Evolutionary conservation across 1,140 invertebrate species (phyloP), one percentile per base, ranked within the genome.

Genomic region (Drosophila ananassae): DNA sequence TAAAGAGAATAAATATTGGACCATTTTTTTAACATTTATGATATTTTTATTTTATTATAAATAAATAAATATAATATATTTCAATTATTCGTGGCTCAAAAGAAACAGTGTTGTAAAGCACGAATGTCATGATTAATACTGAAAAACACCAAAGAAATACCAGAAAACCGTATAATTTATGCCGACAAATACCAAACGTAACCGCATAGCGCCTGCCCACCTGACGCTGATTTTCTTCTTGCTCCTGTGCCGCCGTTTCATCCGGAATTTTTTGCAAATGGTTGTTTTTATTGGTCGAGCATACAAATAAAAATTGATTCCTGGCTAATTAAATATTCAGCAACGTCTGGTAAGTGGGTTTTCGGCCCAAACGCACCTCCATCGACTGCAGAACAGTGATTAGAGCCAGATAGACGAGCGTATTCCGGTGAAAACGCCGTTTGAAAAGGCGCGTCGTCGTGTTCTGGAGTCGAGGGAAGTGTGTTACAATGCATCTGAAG

Each of bases 241-340:
- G 44, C 17, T 22, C 21, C 44, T 10, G 17, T 10, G 44, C 44
- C 34, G 34, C 34, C 34, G 34, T 37, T 37, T 37, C 34, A 10
- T 37, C 34, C 34, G 34, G 34, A 37, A 37, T 37, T 37, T 37
- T 37, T 37, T 37, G 34, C 34, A 47, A 47, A 21, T 21, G 34
- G 24, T 77, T 39, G 67, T 69, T 55, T 81, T 77, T 77, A 67
- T 73, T 76, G 56, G 73, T 77, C 71, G 76, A 83, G 84, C 84
- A 83, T 83, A 79, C 61, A 84, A 84, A 84, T 76, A 83, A 83
- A 84, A 84, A 79, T 84, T 83, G 53, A 84, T 83, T 84, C 44
- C 22, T n/a, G 55, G 63, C 51, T 76, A 79, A 73, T 84, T 72
- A 72, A 76, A 84, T 79, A 83, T 79, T 83, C 75, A 73, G 51